Conservation (phyloP, 2,113 vertebrate species). For the Tamias sibiricus region DNA sequence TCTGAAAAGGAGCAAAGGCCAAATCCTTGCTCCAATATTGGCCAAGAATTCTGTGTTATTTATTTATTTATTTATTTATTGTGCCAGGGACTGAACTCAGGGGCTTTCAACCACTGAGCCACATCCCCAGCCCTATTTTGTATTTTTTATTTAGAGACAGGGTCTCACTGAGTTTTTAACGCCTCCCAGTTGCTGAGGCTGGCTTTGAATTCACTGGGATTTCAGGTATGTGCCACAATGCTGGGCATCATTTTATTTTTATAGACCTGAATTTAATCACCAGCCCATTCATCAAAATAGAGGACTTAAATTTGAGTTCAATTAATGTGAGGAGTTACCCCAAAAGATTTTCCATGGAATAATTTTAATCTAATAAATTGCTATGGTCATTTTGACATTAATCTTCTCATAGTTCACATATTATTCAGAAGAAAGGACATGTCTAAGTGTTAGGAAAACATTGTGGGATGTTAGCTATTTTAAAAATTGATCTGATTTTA, state of each 20-base stretch:
- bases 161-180: too few species aligned
- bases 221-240: too few species aligned
- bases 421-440: not conserved
- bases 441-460: not conserved
- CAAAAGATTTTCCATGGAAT: not conserved
- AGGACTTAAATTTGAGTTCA: not conserved
- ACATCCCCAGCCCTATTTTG: too few species aligned
- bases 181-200: too few species aligned
- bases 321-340: not conserved
- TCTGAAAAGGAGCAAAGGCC: not conserved
- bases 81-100: too few species aligned
- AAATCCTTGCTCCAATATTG: not conserved
- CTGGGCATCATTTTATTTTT: not conserved
- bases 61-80: too few species aligned
- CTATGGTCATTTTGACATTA: conserved; percentile 16
- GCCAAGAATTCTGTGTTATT: not conserved
- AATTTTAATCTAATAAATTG: not conserved
- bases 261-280: not conserved
- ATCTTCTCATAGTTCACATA: not conserved
- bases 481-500: not conserved
- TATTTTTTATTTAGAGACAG: too few species aligned
- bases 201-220: too few species aligned
- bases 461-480: not conserved
- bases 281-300: not conserved
- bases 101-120: too few species aligned